phyloP scores from a whole-genome alignment of 92 coral and sea anemone species.

The Palythoa grandis region DNA sequence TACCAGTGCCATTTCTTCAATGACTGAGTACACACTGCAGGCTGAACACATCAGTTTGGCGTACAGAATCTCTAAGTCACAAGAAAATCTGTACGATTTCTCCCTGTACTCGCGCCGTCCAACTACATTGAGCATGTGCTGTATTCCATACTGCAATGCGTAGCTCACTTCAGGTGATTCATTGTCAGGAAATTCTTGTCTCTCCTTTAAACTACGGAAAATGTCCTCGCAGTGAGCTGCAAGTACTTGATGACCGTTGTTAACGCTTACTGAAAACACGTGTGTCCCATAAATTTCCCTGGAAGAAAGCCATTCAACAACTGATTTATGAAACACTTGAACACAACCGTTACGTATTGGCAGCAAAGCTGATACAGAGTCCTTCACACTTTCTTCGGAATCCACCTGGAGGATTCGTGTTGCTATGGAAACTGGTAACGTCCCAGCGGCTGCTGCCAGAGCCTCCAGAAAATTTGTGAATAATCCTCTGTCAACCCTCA shows the following conservation, averaged over 20 bases:
- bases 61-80: conserved; percentile 51
- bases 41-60: conserved; percentile 53
- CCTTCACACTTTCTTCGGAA: conserved; percentile 12
- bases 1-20: conserved; percentile 55
- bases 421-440: conserved; percentile 58
- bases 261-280: conserved; percentile 45
- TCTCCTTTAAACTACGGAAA: conserved; percentile 32
- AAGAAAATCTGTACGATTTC: conserved; percentile 35
- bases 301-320: conserved; percentile 63
- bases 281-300: conserved; percentile 48
- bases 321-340: conserved; percentile 69
- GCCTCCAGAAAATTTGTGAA: conserved; percentile 63
- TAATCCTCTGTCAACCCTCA: conserved; percentile 31
- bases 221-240: conserved; percentile 47
- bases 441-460: conserved; percentile 64
- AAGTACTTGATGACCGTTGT: conserved; percentile 56
- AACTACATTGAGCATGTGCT: conserved; percentile 47
- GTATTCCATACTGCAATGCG: conserved; percentile 63
- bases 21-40: conserved; percentile 56
- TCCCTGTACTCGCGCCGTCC: conserved; percentile 12
- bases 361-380: conserved; percentile 56
- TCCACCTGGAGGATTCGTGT: conserved; percentile 45
- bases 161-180: conserved; percentile 47
- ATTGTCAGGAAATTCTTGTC: not conserved
- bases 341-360: conserved; percentile 56